phyloP scores from a whole-genome alignment of 2,888 invertebrate species.

The Lithophane semibrunnea region DNA sequence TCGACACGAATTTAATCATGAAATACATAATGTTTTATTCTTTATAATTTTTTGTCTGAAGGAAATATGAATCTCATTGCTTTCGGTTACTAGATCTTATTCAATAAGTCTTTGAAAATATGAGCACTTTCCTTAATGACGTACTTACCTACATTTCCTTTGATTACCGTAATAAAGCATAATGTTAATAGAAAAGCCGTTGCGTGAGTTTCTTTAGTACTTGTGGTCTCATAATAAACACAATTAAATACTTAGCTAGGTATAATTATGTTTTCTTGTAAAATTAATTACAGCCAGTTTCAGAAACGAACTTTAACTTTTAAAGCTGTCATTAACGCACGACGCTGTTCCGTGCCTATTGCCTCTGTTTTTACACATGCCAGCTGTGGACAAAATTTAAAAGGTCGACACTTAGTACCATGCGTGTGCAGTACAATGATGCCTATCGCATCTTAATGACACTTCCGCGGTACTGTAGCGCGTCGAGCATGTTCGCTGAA shows the following conservation, averaged over 20 bases:
- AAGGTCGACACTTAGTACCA: no score
- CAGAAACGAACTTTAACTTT: no score
- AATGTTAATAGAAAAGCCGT: neutral
- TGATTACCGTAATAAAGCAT: neutral
- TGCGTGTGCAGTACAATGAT: no score
- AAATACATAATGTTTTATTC: neutral
- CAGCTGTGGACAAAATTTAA: no score
- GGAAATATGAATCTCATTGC: neutral
- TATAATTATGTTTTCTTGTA: neutral
- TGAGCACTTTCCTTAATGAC: conserved; percentile 18
- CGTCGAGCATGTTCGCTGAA: no score
- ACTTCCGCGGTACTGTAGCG: no score
- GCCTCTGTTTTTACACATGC: no score
- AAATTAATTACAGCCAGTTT: conserved; percentile 11
- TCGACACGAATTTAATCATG: conserved; percentile 5
- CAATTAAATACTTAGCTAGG: neutral
- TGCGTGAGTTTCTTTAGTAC: neutral
- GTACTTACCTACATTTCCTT: neutral
- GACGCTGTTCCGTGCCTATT: no score
- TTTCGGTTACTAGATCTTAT: neutral
- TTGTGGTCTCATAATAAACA: conserved; percentile 7
- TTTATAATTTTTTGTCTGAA: neutral
- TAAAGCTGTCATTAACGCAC: no score
- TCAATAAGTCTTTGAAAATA: neutral
- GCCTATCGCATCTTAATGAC: no score